Conservation (phyloP, 2,797 vertebrate species). For the Pyrrhura leucotis region DNA sequence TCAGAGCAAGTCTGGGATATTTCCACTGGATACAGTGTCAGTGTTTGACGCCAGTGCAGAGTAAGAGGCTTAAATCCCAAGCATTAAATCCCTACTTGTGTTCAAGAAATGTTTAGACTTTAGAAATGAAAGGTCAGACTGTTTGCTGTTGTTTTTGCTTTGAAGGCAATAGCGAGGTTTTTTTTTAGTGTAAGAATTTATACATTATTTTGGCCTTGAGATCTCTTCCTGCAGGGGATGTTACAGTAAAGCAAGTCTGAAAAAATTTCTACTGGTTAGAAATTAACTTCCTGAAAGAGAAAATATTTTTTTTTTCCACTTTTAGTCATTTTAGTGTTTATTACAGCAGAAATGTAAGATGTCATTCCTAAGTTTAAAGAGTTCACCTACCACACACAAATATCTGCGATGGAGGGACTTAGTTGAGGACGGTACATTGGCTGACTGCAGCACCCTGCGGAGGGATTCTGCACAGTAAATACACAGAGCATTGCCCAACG, state of each 20-base stretch:
- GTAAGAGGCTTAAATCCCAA: background rate
- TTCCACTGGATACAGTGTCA: background rate
- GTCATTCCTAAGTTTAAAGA: background rate
- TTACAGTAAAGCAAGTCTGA: background rate
- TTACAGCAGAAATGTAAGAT: background rate
- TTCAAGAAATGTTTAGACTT: background rate
- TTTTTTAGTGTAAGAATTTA: background rate
- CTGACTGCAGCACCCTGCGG: background rate
- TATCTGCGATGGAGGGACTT: background rate
- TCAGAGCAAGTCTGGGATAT: background rate
- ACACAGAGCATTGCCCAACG: rapidly evolving
- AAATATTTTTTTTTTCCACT: background rate
- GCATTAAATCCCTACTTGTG: background rate
- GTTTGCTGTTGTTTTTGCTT: background rate
- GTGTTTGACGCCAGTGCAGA: background rate
- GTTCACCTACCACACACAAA: background rate
- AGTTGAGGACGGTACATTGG: background rate
- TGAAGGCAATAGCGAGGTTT: background rate
- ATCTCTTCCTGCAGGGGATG: background rate
- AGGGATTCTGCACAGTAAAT: background rate
- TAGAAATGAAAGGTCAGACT: background rate
- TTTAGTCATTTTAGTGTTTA: background rate
- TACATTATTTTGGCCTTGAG: background rate
- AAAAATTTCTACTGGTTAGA: background rate
- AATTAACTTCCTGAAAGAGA: background rate